Percentiles rank a stretch among this genome's conserved stretches.
phyloP scores from a whole-genome alignment of 2,113 vertebrate genomes.

The Donacobius atricapilla region DNA sequence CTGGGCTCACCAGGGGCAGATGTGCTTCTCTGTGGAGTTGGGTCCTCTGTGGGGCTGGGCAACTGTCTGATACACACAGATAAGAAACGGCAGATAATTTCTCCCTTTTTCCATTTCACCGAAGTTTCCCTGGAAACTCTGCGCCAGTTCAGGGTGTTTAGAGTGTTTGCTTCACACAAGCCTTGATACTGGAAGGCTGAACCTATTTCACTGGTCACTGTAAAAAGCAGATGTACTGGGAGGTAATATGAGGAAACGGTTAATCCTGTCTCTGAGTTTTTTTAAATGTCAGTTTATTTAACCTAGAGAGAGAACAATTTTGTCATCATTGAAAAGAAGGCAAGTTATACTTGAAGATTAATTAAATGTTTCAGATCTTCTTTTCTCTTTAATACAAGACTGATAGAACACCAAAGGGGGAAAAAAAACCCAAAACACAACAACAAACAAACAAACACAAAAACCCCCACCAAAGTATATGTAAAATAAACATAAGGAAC shows the following conservation, averaged over 20 bases:
- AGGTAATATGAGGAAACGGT: not conserved
- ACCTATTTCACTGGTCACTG: not conserved
- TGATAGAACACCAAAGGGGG: not conserved
- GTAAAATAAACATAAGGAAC: not conserved
- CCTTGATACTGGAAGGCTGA: not conserved
- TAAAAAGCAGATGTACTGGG: not conserved
- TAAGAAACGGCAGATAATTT: not conserved
- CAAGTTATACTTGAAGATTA: not conserved
- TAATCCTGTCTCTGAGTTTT: not conserved
- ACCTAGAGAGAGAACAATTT: not conserved
- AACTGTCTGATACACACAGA: not conserved
- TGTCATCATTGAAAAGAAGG: not conserved
- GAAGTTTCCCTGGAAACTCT: not conserved
- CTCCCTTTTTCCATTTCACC: not conserved
- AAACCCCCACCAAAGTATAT: not conserved
- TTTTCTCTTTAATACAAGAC: not conserved
- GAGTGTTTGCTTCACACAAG: not conserved
- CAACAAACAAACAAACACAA: rapidly evolving
- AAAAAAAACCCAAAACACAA: no score
- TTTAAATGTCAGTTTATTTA: not conserved
- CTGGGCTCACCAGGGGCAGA: not conserved
- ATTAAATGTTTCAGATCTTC: not conserved
- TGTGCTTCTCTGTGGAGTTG: not conserved
- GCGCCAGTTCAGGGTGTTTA: not conserved
- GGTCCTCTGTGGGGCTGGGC: not conserved